A percentile compares a stretch with the other conserved stretches of the same genome.
phyloP scores from a whole-genome alignment of 2,888 invertebrate species.

The Nomada fabriciana region DNA sequence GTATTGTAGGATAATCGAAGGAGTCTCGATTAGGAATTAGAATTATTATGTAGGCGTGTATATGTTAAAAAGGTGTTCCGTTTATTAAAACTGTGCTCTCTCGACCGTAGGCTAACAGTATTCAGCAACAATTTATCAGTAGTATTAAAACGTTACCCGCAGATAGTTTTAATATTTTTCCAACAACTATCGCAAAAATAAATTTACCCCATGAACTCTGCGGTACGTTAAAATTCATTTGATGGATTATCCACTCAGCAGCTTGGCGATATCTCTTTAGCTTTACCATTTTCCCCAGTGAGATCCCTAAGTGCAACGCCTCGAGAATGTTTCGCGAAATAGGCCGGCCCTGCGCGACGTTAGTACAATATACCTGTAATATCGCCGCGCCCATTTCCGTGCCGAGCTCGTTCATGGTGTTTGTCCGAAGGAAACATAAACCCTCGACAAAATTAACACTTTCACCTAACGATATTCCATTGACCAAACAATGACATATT shows the following conservation, averaged over 20 bases:
- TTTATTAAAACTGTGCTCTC: too few relatives aligned
- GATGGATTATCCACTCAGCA: slow-evolving; percentile 7
- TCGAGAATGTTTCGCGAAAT: slow-evolving; percentile 22
- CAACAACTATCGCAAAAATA: neutral
- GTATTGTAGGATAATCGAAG: too few relatives aligned
- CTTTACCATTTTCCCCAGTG: slow-evolving; percentile 22
- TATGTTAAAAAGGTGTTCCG: too few relatives aligned
- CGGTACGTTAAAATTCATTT: slow-evolving; percentile 2
- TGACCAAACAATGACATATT: neutral
- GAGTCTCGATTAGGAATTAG: too few relatives aligned
- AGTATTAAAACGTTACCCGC: neutral
- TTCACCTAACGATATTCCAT: neutral
- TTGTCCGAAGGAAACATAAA: slow-evolving; percentile 27
- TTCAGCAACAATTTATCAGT: too few relatives aligned
- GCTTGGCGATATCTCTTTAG: slow-evolving; percentile 10
- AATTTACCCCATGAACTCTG: neutral
- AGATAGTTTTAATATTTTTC: neutral
- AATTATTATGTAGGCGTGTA: too few relatives aligned
- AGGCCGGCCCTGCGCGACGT: slow-evolving; percentile 19
- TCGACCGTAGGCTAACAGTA: too few relatives aligned
- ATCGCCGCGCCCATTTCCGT: slow-evolving; percentile 43
- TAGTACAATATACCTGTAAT: slow-evolving; percentile 25
- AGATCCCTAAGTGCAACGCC: slow-evolving; percentile 4
- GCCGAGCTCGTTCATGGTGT: slow-evolving; percentile 13
- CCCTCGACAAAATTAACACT: slow-evolving; percentile 33